Evolutionary conservation across 2,797 vertebrate species (phyloP), one percentile per base, ranked within the genome.

Genomic region (Paramormyrops hopkinsi): DNA sequence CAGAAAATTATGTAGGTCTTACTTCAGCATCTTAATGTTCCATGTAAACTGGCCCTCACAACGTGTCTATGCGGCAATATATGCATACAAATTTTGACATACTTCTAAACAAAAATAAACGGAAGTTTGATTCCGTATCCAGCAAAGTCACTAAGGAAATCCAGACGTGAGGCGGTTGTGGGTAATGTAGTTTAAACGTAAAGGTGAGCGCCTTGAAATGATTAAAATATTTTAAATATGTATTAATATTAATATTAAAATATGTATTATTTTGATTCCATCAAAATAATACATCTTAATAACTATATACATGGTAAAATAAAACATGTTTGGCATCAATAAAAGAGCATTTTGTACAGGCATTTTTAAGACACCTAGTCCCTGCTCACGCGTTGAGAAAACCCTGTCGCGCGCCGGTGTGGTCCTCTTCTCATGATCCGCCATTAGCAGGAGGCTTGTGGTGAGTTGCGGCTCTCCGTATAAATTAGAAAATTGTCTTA

Each of bases 401-500:
- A 96, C 96, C 97, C 96, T 94, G 96, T 96, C 59, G 91, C 90
- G 17, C 89, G 37, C 4, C 8, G 12, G 0, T 4, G 1, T 92
- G 44, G 90, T 89, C 92, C 94, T 97, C 95, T 97, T 95, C 97
- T 94, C 94, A 92, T 88, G 94, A 92, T 96, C 96, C 96, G 97
- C 98, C 97, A 97, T 98, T 95, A 92, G 93, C 76, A 92, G 94
- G 88, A 93, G 91, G 90, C 95, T 93, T 54, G 92, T 92, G 96
- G 95, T 95, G 92, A 96, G 94, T 90, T 51, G 6, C 85, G 0
- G 92, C 94, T 96, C 94, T 9, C 44, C 0, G 0, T 3, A 88
- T 90, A 11, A 29, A 8, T 0, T 53, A 0, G 0, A 0, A 0
- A 79, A 89, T 89, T 91, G 2, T 88, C 0, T 0, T 0, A 0